These are phyloP conservation scores for Andrena chrysosceles DNA, from an alignment of 2,888 invertebrate genomes.

Conservation along the genomic window DNA sequence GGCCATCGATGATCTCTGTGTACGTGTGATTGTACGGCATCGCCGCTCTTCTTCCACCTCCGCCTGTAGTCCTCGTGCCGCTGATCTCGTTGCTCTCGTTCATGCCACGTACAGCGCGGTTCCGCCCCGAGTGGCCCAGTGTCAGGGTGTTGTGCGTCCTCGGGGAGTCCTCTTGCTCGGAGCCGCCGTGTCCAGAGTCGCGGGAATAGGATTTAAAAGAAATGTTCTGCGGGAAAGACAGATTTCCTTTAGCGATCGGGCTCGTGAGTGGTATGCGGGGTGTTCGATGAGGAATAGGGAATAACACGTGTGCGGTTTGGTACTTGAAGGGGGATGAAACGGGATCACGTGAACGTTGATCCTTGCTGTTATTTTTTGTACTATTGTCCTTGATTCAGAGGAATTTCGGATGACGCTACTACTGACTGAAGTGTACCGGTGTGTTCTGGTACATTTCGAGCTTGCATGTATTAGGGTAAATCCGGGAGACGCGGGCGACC, in stretches of 20 bases:
- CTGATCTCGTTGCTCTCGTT: conserved; percentile 67
- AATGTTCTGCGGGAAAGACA: conserved; percentile 89
- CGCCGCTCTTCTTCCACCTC: conserved; percentile 84
- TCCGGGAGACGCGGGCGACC: too few relatives aligned
- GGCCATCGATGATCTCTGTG: conserved; percentile 89
- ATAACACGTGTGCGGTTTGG: conserved; percentile 6
- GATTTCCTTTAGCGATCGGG: conserved; percentile 18
- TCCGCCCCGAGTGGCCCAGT: conserved; percentile 81
- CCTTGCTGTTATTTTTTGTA: conserved; percentile 4
- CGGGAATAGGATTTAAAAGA: conserved; percentile 92
- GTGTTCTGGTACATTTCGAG: too few relatives aligned
- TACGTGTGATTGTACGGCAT: conserved; percentile 91
- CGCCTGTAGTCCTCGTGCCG: conserved; percentile 84
- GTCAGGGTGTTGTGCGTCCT: conserved; percentile 86
- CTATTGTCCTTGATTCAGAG: too few relatives aligned
- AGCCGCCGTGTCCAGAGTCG: conserved; percentile 88
- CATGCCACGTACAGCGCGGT: conserved; percentile 68
- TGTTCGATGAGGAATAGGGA: conserved; percentile 22
- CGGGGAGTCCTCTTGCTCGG: conserved; percentile 89
- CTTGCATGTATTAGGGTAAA: too few relatives aligned
- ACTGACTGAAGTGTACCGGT: too few relatives aligned
- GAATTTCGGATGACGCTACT: too few relatives aligned
- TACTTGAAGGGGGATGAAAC: background rate
- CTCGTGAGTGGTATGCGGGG: background rate
- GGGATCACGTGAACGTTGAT: conserved; percentile 40